Percentiles rank a stretch among this genome's conserved stretches.
Conservation (phyloP, 2,113 vertebrate genomes). For the Phaetusa simplex region DNA sequence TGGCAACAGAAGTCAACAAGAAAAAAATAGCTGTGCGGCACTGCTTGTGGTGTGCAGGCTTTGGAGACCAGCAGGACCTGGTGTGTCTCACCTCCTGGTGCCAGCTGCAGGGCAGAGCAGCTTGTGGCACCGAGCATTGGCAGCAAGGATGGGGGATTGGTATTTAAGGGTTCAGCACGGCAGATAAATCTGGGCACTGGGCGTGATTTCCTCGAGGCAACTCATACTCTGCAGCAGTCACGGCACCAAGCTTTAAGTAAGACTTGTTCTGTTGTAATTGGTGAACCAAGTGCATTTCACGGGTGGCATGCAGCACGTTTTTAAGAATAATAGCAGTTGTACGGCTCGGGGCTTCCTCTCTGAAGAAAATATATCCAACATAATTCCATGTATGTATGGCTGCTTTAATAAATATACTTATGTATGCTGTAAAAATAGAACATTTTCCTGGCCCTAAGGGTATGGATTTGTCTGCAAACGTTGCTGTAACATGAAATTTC, state of each 20-base stretch:
- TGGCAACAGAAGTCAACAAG: not conserved
- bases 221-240: not conserved
- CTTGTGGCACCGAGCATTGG: accelerated
- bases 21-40: accelerated
- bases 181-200: not conserved
- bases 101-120: not conserved
- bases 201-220: not conserved
- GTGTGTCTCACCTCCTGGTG: not conserved
- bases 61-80: not conserved
- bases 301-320: not conserved
- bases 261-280: not conserved
- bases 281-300: not conserved
- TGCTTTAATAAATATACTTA: not conserved
- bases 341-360: not conserved
- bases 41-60: not conserved
- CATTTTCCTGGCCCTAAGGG: conserved; percentile 38
- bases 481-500: not conserved
- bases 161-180: not conserved
- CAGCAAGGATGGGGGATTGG: not conserved
- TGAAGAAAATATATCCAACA: not conserved
- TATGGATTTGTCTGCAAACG: not conserved
- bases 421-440: conserved; percentile 12
- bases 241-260: not conserved
- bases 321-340: not conserved
- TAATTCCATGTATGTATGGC: not conserved